Evolutionary conservation across 2,113 vertebrate species (phyloP), one percentile per base, ranked within the genome.

Genomic region (Tauraco erythrolophus): DNA sequence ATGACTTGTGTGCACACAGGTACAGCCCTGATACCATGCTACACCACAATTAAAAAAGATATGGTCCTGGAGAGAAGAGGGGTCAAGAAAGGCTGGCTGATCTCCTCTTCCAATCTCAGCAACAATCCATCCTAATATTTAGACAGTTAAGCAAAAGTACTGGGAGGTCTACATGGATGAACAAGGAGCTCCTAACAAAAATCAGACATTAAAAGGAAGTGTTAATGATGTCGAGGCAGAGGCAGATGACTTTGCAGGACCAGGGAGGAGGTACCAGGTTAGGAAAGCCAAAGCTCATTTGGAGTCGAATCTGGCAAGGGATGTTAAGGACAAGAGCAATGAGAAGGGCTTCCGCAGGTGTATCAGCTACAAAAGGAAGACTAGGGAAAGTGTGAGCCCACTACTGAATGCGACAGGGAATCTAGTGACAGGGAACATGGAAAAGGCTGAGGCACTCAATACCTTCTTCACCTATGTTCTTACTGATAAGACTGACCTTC

Each of bases 201-300:
- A 30, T 62, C 19, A 57, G 39, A 7, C 3, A 3, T 66, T 33
- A 48, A 74, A 74, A 35, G 33, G 15, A 53, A 48, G 33, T 11
- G 21, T 53, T 51, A 0, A 9, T 8, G 11, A 82, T 14, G 41
- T 41, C 0, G 0, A 28, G 14, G 11, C 13, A 54, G 9, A 18
- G 41, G 19, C 37, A 54, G 51, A 10, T 58, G 65, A 50, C 39
- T 65, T 12, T 37, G n/a, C 14, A 88, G n/a, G n/a, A 48, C 48
- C 39, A 78, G 21, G 17, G 30, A 56, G 6, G 56, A 56, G 6
- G 56, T 33, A 43, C 2, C 9, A 10, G 3, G 1, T 66, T 48
- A 78, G 56, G 25, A 92, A 78, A 58, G 30, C 22, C 39, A 66
- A 62, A 84, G 19, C 16, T 75, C 23, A 10, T 7, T 48, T 70